Evolutionary conservation across 1,140 invertebrate genomes (phyloP).

Genomic region (Drosophila nebulosa): DNA sequence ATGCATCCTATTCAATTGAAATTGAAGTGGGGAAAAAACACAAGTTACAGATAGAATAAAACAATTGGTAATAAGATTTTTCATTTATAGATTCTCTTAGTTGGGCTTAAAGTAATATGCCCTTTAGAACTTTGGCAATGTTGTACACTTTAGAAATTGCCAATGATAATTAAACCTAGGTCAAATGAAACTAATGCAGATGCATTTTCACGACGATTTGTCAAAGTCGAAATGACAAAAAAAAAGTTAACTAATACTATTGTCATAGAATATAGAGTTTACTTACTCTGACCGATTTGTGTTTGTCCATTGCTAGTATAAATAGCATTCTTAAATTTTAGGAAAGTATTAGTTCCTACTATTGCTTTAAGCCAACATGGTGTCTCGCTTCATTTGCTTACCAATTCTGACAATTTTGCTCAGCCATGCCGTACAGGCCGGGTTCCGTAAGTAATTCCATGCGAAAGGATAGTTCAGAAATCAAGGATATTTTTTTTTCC

Average conservation of each 20-base stretch:
- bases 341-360: slow-evolving; percentile 25
- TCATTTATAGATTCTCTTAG: too few species aligned
- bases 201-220: neutral
- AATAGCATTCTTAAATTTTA: slow-evolving; percentile 12
- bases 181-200: neutral
- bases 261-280: too few species aligned
- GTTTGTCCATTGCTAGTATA: slow-evolving; percentile 27
- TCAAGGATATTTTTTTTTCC: neutral
- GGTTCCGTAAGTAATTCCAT: slow-evolving; percentile 48
- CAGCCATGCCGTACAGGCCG: neutral
- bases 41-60: too few species aligned
- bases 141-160: too few species aligned
- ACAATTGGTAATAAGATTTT: too few species aligned
- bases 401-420: neutral
- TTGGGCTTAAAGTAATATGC: too few species aligned
- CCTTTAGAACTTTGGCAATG: too few species aligned
- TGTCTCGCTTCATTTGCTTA: neutral
- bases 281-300: neutral
- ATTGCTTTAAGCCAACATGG: slow-evolving; percentile 25
- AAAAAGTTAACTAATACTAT: too few species aligned
- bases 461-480: neutral
- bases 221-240: too few species aligned
- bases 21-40: too few species aligned
- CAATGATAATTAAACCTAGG: neutral
- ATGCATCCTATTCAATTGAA: too few species aligned